Evolutionary conservation across 2,113 vertebrate genomes (phyloP).

Genomic region (Zosterops pallidus): DNA sequence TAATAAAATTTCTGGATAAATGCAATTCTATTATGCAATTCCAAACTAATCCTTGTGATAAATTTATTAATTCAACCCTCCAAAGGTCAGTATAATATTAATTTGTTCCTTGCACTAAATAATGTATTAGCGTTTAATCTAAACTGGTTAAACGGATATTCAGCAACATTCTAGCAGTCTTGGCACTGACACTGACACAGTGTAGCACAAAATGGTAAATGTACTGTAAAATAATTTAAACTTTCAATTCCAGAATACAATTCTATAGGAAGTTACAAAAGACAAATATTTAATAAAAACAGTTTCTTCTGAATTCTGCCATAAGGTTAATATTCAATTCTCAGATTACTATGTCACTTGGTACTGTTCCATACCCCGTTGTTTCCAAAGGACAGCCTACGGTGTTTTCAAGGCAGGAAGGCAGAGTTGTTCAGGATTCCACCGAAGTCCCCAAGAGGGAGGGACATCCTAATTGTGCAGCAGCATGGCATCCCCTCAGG

Average conservation of each 20-base stretch:
- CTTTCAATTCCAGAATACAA: background rate
- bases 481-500: background rate
- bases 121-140: background rate
- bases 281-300: background rate
- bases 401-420: background rate
- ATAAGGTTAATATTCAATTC: background rate
- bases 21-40: background rate
- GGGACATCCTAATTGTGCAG: background rate
- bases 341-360: background rate
- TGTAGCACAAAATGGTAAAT: background rate
- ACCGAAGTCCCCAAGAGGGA: background rate
- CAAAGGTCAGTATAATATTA: background rate
- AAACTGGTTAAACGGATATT: background rate
- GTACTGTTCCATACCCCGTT: background rate
- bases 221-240: background rate
- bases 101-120: background rate
- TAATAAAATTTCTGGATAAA: background rate
- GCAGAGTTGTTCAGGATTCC: background rate
- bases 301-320: background rate
- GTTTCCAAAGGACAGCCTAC: background rate
- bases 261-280: background rate
- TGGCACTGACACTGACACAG: background rate
- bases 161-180: background rate
- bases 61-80: background rate
- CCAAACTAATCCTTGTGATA: background rate